A percentile compares a stretch with the other conserved stretches of the same genome.
These are phyloP conservation scores for Physocephala rufipes DNA, from an alignment of 2,888 invertebrate genomes.

Conservation along the genomic window DNA sequence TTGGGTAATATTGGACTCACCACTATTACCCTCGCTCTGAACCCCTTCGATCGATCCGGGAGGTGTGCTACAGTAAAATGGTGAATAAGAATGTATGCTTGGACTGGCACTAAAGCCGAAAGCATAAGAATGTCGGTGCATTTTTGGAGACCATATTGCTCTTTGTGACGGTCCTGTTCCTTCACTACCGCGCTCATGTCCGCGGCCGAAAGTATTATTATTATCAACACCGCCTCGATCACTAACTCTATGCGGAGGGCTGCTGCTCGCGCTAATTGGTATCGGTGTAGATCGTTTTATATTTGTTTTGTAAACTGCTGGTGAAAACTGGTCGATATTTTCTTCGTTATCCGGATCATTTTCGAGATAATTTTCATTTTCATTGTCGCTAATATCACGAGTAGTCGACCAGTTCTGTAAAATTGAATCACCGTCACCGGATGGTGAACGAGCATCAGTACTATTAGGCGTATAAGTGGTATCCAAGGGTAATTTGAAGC, in stretches of 20 bases:
- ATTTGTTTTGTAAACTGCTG: constrained; percentile 50
- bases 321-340: constrained; percentile 58
- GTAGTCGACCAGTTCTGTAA: neutral
- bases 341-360: constrained; percentile 52
- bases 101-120: constrained; percentile 60
- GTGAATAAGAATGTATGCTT: constrained; percentile 53
- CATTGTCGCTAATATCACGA: constrained; percentile 29
- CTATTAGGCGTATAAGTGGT: neutral
- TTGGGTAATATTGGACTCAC: neutral
- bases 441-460: neutral
- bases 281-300: constrained; percentile 58
- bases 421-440: neutral
- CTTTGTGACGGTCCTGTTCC: neutral
- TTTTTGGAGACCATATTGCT: constrained; percentile 19
- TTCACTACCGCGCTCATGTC: constrained; percentile 33
- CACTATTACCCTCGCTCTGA: constrained; percentile 35
- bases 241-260: constrained; percentile 52
- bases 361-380: constrained; percentile 36
- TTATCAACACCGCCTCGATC: constrained; percentile 36
- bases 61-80: constrained; percentile 58
- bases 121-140: neutral
- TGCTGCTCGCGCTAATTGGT: constrained; percentile 58
- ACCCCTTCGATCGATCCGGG: constrained; percentile 39
- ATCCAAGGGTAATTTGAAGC: constrained; percentile 45
- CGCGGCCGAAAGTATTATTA: constrained; percentile 37